Evolutionary conservation across 2,113 vertebrate genomes (phyloP).

Genomic region (Cottus gobio): DNA sequence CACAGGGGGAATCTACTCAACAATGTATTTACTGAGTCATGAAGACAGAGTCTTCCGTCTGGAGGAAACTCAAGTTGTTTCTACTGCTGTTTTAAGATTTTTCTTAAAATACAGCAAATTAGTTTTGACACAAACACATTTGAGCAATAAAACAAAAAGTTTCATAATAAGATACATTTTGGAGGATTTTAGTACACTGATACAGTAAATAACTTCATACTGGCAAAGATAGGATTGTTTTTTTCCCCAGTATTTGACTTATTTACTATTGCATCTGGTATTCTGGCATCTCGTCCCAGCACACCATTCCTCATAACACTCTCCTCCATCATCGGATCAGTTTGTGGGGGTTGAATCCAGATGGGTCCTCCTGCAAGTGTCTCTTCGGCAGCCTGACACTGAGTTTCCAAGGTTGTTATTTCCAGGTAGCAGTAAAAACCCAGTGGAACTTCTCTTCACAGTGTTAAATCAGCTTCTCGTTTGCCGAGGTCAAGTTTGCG

Average conservation of each 20-base stretch:
- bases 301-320: neutral
- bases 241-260: neutral
- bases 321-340: neutral
- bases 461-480: neutral
- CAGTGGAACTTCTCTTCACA: neutral
- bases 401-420: slow-evolving; percentile 10
- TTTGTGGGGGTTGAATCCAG: neutral
- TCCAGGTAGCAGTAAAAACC: slow-evolving; percentile 1
- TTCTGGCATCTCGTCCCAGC: slow-evolving; percentile 4
- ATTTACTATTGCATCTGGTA: neutral
- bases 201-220: neutral
- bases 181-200: neutral
- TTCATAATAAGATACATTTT: neutral
- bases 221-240: too few relatives aligned
- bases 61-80: neutral
- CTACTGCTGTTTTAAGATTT: neutral
- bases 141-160: too few relatives aligned
- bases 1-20: neutral
- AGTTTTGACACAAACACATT: neutral
- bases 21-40: neutral
- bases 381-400: slow-evolving; percentile 18
- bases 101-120: neutral
- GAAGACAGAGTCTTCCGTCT: neutral
- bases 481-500: slow-evolving; percentile 2
- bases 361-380: slow-evolving; percentile 5